Base-by-base conservation (phyloP, 2,113 vertebrate genomes). In the Cephalopterus ornatus region DNA sequence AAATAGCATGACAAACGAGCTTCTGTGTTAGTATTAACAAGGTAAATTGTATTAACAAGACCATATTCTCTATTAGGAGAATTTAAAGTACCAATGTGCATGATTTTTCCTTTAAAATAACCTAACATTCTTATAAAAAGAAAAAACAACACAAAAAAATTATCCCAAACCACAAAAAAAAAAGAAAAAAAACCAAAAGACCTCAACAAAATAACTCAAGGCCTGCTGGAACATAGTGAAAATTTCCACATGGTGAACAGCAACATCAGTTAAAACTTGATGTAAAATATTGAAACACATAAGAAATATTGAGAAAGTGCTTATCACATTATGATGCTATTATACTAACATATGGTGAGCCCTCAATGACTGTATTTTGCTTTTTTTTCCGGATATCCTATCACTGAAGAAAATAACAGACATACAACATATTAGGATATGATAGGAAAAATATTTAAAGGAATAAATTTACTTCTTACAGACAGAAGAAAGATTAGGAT, bases 131-230 rank as follows among this genome's bases (percentile, higher is more conserved):
- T 41, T 32, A 52, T 12, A 39, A 32, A 22, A 23, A 77, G 63
- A 32, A 0, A 3, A 41, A 41, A 41, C 39, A 6, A 4, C 28
- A 85, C 11, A 5, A 44, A 14, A 8, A 3, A 47, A 77, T 11
- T 46, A 33, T 6, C 5, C 3, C 20, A 49, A 80, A 86, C 14
- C 20, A 72, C 24, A 49, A 26, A 49, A 24, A 47, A 47, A 47
- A 49, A 0, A 52, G 2, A 67, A 62, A 66, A 11, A 0, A 2
- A 61, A 62, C 12, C 7, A 76, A 52, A 56, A 3, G 6, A 49
- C 19, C 18, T 74, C 18, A 14, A 37, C 20, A 71, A 83, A 83
- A 61, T 23, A 44, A 28, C 28, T 39, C 1, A 6, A 55, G 10
- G 85, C 44, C 19, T 65, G 9, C 12, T 76, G 26, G 14, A 56